These are phyloP conservation scores for Perizoma affinitatum DNA, from an alignment of 2,888 invertebrate species.

Conservation along the genomic window DNA sequence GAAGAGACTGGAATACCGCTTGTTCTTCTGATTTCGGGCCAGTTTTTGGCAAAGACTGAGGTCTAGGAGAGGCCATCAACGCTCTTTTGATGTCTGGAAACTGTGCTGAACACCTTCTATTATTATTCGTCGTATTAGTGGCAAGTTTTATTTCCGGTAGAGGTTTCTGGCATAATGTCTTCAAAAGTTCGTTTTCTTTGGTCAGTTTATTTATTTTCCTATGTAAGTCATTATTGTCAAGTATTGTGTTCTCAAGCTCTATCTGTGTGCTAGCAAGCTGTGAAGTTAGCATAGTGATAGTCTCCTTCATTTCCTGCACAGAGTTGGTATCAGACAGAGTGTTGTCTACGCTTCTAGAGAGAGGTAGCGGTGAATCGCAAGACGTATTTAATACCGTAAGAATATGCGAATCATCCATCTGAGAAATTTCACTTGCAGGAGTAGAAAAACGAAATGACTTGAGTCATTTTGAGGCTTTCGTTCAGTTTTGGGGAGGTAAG, in stretches of 20 bases:
- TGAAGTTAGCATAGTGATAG: neutral
- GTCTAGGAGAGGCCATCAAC: neutral
- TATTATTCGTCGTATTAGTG: neutral
- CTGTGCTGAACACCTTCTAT: neutral
- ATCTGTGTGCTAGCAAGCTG: constrained; percentile 2
- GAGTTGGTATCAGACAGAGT: neutral
- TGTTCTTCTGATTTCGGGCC: too few species aligned
- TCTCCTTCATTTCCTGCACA: constrained; percentile 5
- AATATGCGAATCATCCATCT: constrained; percentile 1
- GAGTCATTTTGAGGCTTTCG: too few species aligned
- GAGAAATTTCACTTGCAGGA: neutral
- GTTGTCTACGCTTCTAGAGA: neutral
- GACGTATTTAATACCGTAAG: neutral
- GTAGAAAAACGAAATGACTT: neutral
- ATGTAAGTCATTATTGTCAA: constrained; percentile 1
- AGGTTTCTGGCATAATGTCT: neutral
- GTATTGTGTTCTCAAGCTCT: constrained; percentile 2
- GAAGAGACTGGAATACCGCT: too few species aligned
- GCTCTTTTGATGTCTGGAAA: neutral
- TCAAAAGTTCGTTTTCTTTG: neutral
- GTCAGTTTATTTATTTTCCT: constrained; percentile 6
- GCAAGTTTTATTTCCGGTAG: neutral
- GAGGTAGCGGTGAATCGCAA: neutral
- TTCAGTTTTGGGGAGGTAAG: too few species aligned
- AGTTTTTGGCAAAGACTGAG: neutral